Conservation (phyloP, 2,113 vertebrate species). For the Gallinago paraguaiae region DNA sequence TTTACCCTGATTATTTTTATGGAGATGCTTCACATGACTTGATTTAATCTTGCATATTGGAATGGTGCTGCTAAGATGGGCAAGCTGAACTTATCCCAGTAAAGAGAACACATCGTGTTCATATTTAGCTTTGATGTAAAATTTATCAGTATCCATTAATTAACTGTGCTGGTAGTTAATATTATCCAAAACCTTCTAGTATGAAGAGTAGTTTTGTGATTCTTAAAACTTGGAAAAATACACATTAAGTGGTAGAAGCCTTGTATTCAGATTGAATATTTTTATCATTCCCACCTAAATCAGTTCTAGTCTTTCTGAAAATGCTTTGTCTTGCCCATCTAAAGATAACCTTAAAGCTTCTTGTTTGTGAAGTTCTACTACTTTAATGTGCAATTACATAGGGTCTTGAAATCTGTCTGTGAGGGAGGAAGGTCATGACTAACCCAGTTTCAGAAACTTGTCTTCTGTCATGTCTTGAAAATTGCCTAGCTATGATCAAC, state of each 20-base stretch:
- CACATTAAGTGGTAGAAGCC: not conserved
- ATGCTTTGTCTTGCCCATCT: not conserved
- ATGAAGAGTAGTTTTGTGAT: not conserved
- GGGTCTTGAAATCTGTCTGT: not conserved
- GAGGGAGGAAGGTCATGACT: not conserved
- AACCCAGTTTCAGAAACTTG: not conserved
- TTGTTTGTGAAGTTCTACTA: not conserved
- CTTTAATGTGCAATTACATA: not conserved
- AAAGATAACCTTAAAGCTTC: not conserved
- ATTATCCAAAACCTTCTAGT: not conserved
- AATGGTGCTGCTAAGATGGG: not conserved
- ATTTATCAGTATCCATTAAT: not conserved
- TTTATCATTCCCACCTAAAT: not conserved
- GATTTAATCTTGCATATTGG: not conserved
- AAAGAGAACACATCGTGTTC: not conserved
- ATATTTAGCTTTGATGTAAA: not conserved
- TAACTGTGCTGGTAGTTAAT: not conserved
- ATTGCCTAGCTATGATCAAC: not conserved
- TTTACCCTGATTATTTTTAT: not conserved
- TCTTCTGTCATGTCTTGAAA: not conserved
- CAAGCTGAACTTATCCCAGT: not conserved
- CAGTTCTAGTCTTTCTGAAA: not conserved
- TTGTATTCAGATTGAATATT: not conserved
- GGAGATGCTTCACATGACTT: not conserved
- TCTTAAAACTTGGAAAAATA: not conserved